Evolutionary conservation across 2,797 vertebrate species (phyloP).

Genomic region (Stomatorhinus walkeri): DNA sequence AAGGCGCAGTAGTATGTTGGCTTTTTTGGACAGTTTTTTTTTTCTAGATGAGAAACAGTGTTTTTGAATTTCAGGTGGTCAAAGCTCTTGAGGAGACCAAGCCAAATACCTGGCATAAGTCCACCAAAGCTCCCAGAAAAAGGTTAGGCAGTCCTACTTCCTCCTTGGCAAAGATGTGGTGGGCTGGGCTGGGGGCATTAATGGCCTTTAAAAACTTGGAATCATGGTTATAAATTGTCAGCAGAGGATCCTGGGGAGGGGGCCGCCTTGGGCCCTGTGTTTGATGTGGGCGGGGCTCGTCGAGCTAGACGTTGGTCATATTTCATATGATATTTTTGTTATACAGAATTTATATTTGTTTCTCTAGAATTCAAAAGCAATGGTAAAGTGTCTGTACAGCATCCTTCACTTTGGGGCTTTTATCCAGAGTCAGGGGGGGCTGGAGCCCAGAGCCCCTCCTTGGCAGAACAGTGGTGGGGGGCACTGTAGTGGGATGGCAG

Average conservation of each 20-base stretch:
- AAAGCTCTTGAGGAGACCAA: constrained; percentile 19
- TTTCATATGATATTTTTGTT: not conserved
- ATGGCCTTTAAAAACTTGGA: not conserved
- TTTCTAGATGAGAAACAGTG: not conserved
- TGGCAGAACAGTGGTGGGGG: not conserved
- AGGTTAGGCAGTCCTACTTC: not conserved
- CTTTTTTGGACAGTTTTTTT: not conserved
- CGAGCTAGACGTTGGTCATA: not conserved
- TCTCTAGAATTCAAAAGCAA: not conserved
- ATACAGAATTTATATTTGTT: not conserved
- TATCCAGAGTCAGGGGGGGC: not conserved
- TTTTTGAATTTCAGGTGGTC: constrained; percentile 19
- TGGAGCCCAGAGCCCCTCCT: not conserved
- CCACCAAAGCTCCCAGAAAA: constrained; percentile 17
- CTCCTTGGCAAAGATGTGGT: not conserved
- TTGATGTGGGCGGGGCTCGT: not conserved
- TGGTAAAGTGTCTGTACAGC: not conserved
- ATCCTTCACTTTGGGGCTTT: not conserved
- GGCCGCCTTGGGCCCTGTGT: not conserved
- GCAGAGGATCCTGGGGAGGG: not conserved
- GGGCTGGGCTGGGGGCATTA: not conserved
- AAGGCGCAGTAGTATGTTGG: not conserved
- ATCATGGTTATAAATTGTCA: not conserved
- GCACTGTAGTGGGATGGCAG: not conserved
- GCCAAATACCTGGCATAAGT: constrained; percentile 23